Evolutionary conservation across 2,113 vertebrate species (phyloP).

Genomic region (Jaculus jaculus): DNA sequence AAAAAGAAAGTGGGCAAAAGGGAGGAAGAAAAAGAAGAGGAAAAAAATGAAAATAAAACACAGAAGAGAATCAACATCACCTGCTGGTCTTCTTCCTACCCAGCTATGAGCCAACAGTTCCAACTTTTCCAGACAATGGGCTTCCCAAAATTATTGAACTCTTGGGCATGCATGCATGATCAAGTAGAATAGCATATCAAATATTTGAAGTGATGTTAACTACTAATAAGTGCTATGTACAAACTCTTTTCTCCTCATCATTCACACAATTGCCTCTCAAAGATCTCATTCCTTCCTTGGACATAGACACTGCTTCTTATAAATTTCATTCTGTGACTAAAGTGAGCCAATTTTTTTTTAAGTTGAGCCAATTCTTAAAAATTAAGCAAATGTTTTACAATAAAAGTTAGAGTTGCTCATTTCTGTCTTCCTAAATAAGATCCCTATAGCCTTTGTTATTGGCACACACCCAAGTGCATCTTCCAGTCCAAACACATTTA

Average conservation of each 20-base stretch:
- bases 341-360: background rate
- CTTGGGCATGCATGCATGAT: slow-evolving; percentile 71
- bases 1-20: slow-evolving; percentile 69
- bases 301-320: slow-evolving; percentile 33
- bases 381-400: background rate
- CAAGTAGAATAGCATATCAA: slow-evolving; percentile 68
- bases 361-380: slow-evolving; percentile 24
- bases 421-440: background rate
- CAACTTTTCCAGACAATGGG: slow-evolving; percentile 73
- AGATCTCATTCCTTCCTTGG: background rate
- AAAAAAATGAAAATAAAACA: background rate
- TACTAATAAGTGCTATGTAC: slow-evolving; percentile 67
- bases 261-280: background rate
- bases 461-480: background rate
- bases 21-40: background rate
- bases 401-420: background rate
- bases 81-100: slow-evolving; percentile 72
- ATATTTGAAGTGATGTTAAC: slow-evolving; percentile 65
- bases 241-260: background rate
- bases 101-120: slow-evolving; percentile 77
- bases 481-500: slow-evolving; percentile 33
- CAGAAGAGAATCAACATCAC: slow-evolving; percentile 33
- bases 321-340: background rate
- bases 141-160: slow-evolving; percentile 78
- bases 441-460: background rate